Base-by-base conservation (phyloP, 1,140 invertebrate species). In the Pogonomyrmex californicus region DNA sequence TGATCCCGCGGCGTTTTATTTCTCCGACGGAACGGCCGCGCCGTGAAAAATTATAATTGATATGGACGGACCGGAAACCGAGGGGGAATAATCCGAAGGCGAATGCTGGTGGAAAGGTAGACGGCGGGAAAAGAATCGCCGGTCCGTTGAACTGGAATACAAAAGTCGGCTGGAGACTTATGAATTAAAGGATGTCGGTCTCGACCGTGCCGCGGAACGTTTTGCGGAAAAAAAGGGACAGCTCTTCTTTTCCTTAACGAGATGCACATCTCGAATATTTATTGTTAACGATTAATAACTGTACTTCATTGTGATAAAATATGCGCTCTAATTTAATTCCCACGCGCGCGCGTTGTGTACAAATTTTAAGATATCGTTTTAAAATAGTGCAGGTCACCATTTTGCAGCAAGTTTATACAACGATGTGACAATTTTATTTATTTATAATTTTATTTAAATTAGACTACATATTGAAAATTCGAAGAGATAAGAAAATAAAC, bases 1-100 rank as follows among this genome's bases (percentile, higher is more conserved):
- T 63, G 86, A 85, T 85, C 49, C 44, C 86, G 47, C 51, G 49
- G 79, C 44, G 49, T 87, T 87, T 85, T 85, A 70, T 83, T 82
- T 70, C 66, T 36, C 56, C n/a, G 30, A 9, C 54, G 30, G 33
- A 65, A 41, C 38, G 79, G 65, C 66, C 65, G 66, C 49, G 79
- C 58, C 12, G 60, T 87, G 86, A 87, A 87, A 87, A 87, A 87
- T 87, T 76, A 87, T 87, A 87, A 87, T 87, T 87, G 86, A 87
- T 87, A 87, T 85, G 66, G 86, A 76, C 78, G 71, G 70, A 87
- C 66, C 71, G 86, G 86, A 87, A 87, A 85, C 71, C 81, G 71
- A 85, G 78, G 79, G 63, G 71, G 58, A 85, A 85, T 87, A 87
- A 68, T 75, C 66, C 66, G 68, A 87, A 68, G 85, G 85, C 44